A percentile compares a stretch with the other conserved stretches of the same genome.
Conservation (phyloP, 64 coral and sea anemone genomes). For the Actinia tenebrosa region DNA sequence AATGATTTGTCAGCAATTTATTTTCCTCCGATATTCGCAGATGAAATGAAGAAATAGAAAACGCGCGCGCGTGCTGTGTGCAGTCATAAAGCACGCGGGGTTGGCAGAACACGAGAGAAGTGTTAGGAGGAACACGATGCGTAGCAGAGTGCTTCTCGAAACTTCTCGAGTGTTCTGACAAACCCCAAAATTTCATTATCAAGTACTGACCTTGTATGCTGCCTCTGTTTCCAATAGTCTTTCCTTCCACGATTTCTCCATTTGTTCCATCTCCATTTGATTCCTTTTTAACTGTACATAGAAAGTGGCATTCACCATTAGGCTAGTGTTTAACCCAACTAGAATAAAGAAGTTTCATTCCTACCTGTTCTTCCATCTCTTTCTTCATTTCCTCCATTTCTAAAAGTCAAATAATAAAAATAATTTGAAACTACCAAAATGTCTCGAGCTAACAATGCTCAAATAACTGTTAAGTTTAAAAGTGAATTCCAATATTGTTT, state of each 20-base stretch:
- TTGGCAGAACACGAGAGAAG: no score
- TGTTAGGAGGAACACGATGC: no score
- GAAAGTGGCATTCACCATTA: background rate
- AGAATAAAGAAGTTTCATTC: background rate
- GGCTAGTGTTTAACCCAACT: no score
- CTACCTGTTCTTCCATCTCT: constrained; percentile 84
- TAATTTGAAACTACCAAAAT: background rate
- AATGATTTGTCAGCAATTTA: background rate
- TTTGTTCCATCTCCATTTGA: constrained; percentile 85
- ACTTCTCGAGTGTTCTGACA: no score
- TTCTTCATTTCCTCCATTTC: constrained; percentile 89
- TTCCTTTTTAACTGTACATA: constrained; percentile 66
- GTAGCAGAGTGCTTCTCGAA: no score
- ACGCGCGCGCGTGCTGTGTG: no score
- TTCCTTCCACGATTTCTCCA: constrained; percentile 94
- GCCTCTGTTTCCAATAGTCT: constrained; percentile 69
- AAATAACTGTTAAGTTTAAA: no score
- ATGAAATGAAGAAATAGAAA: no score
- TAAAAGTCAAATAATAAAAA: constrained; percentile 14
- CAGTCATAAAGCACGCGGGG: no score
- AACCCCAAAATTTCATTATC: no score
- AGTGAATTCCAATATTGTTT: no score
- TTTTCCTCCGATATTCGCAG: background rate
- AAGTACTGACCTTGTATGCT: constrained; percentile 79
- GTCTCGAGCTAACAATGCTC: background rate